Evolutionary conservation across 2,888 invertebrate species (phyloP).

Genomic region (Corbicula japonica): DNA sequence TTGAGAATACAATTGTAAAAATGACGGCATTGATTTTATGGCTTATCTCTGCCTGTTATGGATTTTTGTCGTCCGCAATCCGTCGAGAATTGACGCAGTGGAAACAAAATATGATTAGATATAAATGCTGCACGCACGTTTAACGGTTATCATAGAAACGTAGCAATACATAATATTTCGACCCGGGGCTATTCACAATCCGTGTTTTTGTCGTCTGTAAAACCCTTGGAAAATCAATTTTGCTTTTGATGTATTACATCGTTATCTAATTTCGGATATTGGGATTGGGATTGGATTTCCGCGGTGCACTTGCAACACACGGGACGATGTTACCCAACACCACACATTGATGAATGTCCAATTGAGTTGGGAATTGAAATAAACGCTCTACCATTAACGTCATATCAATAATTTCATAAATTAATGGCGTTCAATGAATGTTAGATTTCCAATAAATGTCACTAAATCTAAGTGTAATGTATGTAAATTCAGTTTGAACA

Average conservation of each 20-base stretch:
- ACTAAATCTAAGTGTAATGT: too few relatives aligned
- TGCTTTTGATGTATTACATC: constrained; percentile 39
- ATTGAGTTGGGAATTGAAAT: constrained; percentile 19
- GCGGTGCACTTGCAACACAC: constrained; percentile 15
- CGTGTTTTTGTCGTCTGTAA: constrained; percentile 12
- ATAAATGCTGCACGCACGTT: constrained; percentile 42
- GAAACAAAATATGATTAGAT: constrained; percentile 64
- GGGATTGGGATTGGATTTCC: constrained; percentile 34
- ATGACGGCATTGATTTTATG: constrained; percentile 63
- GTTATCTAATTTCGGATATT: constrained; percentile 45
- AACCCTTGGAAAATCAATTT: constrained; percentile 34
- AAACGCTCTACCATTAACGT: constrained; percentile 36
- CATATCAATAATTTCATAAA: constrained; percentile 30
- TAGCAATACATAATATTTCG: constrained; percentile 31
- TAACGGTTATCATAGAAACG: constrained; percentile 39
- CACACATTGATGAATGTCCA: constrained; percentile 18
- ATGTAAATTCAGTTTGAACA: too few relatives aligned
- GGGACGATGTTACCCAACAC: constrained; percentile 21
- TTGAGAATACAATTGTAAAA: constrained; percentile 50
- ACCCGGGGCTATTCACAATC: constrained; percentile 34
- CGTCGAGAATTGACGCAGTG: constrained; percentile 53
- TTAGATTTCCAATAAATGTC: too few relatives aligned
- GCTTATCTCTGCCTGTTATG: constrained; percentile 61
- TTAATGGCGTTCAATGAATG: constrained; percentile 13
- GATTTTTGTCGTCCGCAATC: constrained; percentile 46